Percentiles rank a stretch among this genome's conserved stretches.
Evolutionary conservation across 2,888 invertebrate genomes (phyloP).

Genomic region (Aphrophora alni): DNA sequence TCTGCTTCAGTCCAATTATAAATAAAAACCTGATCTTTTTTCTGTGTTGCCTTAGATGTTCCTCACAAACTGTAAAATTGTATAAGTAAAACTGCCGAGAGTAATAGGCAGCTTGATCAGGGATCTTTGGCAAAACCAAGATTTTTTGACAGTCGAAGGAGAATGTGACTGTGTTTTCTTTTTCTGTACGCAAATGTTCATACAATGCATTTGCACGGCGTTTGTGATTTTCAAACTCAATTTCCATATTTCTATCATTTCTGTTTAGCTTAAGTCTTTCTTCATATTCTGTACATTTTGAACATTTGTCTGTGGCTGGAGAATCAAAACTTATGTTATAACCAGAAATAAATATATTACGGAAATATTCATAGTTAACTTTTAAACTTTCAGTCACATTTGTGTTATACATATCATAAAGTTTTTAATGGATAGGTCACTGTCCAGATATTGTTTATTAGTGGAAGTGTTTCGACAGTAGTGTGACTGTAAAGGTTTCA

Average conservation of each 20-base stretch:
- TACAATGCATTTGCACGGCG: not conserved
- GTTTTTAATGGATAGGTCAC: too few relatives aligned
- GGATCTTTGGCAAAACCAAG: constrained; percentile 51
- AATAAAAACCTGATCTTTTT: constrained; percentile 47
- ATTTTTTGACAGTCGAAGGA: constrained; percentile 54
- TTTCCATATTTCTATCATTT: constrained; percentile 1
- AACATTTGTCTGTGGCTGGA: constrained; percentile 16
- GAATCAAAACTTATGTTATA: constrained; percentile 14
- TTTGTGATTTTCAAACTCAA: not conserved
- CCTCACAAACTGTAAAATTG: constrained; percentile 54
- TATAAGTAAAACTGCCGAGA: constrained; percentile 53
- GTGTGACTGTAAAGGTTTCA: too few relatives aligned
- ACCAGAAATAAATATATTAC: not conserved
- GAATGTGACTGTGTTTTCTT: constrained; percentile 32
- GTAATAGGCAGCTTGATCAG: constrained; percentile 49
- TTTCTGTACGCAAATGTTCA: not conserved
- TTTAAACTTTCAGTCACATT: too few relatives aligned
- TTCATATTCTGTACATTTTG: not conserved
- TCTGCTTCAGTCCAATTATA: constrained; percentile 53
- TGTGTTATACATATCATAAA: too few relatives aligned
- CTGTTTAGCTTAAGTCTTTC: constrained; percentile 14
- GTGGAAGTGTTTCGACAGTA: too few relatives aligned
- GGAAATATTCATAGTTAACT: too few relatives aligned
- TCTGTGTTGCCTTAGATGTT: constrained; percentile 49
- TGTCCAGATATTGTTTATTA: too few relatives aligned